Conservation (phyloP, 1,140 invertebrate species). For the Aphis gossypii region DNA sequence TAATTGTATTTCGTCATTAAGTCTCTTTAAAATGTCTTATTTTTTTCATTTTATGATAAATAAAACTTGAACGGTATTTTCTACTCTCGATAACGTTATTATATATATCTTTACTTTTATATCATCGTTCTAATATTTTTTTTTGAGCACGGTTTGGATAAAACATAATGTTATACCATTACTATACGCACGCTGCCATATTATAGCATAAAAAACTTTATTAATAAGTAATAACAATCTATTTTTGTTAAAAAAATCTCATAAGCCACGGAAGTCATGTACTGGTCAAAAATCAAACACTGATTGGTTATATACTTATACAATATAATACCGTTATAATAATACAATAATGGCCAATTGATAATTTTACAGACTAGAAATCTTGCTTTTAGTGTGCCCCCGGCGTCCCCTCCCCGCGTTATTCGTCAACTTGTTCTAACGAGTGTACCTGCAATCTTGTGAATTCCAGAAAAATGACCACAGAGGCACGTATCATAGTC, state of each 20-base stretch:
- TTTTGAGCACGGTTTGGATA: neutral
- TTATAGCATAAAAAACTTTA: neutral
- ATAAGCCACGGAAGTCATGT: neutral
- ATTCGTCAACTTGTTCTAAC: neutral
- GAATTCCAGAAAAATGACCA: neutral
- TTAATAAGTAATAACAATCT: neutral
- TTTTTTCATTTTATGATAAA: neutral
- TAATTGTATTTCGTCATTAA: constrained; percentile 23
- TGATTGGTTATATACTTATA: neutral
- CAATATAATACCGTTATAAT: constrained; percentile 7
- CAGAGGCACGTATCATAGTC: neutral
- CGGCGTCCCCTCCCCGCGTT: neutral
- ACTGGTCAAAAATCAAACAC: neutral
- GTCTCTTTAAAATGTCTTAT: neutral
- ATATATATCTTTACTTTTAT: neutral
- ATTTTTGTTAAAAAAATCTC: neutral
- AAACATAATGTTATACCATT: neutral
- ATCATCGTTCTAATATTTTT: neutral
- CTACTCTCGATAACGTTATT: neutral
- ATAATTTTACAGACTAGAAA: neutral
- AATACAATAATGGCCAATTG: neutral
- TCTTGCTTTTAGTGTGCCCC: neutral
- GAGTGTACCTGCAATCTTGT: neutral
- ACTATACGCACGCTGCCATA: neutral
- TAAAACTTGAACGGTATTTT: neutral